Evolutionary conservation across 2,113 vertebrate genomes (phyloP).

Genomic region (Scomber scombrus): DNA sequence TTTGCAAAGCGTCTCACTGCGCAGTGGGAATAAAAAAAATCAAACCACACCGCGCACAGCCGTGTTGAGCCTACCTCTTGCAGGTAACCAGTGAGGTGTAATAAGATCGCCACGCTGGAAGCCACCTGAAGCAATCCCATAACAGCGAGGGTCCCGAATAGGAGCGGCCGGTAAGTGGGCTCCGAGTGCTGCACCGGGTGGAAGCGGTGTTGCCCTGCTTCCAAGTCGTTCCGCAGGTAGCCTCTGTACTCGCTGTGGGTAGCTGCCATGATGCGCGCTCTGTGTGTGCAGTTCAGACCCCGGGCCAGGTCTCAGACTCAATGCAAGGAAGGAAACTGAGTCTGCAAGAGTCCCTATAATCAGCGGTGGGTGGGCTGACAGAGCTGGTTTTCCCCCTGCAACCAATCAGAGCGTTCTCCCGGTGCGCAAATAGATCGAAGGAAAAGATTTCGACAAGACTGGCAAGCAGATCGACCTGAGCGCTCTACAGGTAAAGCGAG

Average conservation of each 20-base stretch:
- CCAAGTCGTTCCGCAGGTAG: conserved; percentile 84
- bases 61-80: conserved; percentile 78
- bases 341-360: conserved; percentile 67
- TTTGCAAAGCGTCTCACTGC: not conserved
- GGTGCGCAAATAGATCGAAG: not conserved
- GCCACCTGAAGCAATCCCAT: conserved; percentile 94
- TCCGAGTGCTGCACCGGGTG: conserved; percentile 78
- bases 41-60: not conserved
- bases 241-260: conserved; percentile 82
- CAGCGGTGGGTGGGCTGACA: conserved; percentile 80
- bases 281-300: conserved; percentile 53
- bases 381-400: conserved; percentile 45
- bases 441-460: not conserved
- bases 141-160: conserved; percentile 89
- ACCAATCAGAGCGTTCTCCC: conserved; percentile 78
- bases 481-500: conserved; percentile 54
- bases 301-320: conserved; percentile 67
- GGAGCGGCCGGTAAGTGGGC: conserved; percentile 83
- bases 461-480: conserved; percentile 30
- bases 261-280: conserved; percentile 83
- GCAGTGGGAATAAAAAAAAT: not conserved
- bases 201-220: conserved; percentile 81
- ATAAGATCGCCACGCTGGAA: conserved; percentile 93
- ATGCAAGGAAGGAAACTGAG: conserved; percentile 64
- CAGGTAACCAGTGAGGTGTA: conserved; percentile 95